phyloP scores from a whole-genome alignment of 2,888 invertebrate species.

The Cerceris rybyensis region DNA sequence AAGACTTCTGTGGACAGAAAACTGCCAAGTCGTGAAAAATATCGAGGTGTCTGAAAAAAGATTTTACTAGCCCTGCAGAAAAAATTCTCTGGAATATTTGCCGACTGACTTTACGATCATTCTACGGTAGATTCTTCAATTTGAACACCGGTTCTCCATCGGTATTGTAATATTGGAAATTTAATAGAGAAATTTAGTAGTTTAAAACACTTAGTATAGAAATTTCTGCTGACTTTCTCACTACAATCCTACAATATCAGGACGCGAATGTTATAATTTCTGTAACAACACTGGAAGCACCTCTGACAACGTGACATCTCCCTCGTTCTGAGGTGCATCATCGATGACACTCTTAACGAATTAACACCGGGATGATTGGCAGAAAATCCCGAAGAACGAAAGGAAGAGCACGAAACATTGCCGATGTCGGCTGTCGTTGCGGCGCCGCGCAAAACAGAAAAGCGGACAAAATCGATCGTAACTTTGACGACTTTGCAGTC shows the following conservation, averaged over 20 bases:
- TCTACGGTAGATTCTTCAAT: neutral
- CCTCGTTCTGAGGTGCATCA: constrained; percentile 6
- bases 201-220: no score
- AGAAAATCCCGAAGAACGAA: constrained; percentile 6
- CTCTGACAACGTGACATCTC: neutral
- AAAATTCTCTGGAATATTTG: no score
- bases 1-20: no score
- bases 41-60: no score
- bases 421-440: constrained; percentile 22
- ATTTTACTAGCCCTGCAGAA: no score
- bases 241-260: no score
- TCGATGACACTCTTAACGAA: constrained; percentile 27
- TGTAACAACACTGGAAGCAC: neutral
- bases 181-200: no score
- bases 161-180: no score
- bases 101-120: constrained; percentile 1
- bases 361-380: constrained; percentile 24
- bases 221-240: no score
- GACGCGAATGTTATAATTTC: constrained; percentile 5
- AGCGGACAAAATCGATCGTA: constrained; percentile 58
- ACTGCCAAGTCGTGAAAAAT: no score
- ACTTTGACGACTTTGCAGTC: constrained; percentile 67
- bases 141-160: neutral
- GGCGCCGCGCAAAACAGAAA: constrained; percentile 52
- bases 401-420: constrained; percentile 13